A percentile compares a stretch with the other conserved stretches of the same genome.
Conservation (phyloP, 2,113 vertebrate species). For the Oreochromis tanganicae region DNA sequence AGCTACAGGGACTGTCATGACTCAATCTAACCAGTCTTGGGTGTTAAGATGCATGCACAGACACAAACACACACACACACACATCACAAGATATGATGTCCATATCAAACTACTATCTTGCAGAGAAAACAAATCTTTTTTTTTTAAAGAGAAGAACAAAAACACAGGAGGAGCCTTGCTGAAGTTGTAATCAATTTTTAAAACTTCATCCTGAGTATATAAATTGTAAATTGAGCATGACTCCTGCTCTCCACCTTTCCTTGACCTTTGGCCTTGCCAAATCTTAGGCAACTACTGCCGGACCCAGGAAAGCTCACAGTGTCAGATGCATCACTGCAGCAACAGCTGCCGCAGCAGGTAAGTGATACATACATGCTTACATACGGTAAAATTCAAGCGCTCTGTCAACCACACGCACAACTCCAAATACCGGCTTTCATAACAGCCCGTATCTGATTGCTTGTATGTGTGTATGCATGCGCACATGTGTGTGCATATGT, state of each 20-base stretch:
- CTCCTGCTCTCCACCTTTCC: background rate
- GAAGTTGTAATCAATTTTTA: background rate
- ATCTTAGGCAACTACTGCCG: background rate
- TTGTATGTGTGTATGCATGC: background rate
- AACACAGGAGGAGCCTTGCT: background rate
- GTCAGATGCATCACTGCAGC: conserved; percentile 24
- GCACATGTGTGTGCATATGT: background rate
- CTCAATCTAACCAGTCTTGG: conserved; percentile 34
- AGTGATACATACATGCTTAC: background rate
- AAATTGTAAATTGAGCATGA: background rate
- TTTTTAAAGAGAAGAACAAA: background rate
- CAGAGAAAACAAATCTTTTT: background rate
- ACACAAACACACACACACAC: background rate
- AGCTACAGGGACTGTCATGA: conserved; percentile 51
- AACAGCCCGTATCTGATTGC: background rate
- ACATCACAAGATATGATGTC: background rate
- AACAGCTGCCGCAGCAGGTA: conserved; percentile 38
- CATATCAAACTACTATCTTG: background rate
- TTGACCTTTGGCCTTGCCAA: background rate
- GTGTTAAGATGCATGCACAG: background rate
- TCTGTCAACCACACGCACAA: background rate
- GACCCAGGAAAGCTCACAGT: conserved; percentile 5
- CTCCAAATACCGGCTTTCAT: background rate
- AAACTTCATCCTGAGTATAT: background rate
- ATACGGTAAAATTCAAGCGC: background rate